phyloP scores from a whole-genome alignment of 2,888 invertebrate genomes.

The Hemistola chrysoprasaria region DNA sequence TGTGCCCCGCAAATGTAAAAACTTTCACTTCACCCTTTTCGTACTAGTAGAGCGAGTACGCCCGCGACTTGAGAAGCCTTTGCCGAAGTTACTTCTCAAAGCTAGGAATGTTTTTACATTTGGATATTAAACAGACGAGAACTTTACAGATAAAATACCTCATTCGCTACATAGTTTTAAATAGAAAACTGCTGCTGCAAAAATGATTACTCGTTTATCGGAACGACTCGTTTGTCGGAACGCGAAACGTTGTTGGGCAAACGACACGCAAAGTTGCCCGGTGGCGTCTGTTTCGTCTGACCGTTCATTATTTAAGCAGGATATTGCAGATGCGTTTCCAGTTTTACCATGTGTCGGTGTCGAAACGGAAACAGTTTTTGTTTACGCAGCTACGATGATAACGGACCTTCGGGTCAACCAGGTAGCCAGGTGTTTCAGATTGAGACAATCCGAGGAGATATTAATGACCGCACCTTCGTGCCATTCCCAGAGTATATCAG shows the following conservation, averaged over 20 bases:
- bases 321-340: constrained; percentile 66
- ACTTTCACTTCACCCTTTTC: constrained; percentile 75
- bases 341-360: constrained; percentile 56
- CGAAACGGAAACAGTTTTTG: constrained; percentile 67
- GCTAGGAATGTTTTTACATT: constrained; percentile 73
- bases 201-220: constrained; percentile 22
- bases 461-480: constrained; percentile 44
- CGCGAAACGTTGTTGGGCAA: constrained; percentile 35
- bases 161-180: constrained; percentile 8
- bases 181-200: constrained; percentile 12
- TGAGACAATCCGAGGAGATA: constrained; percentile 41
- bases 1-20: constrained; percentile 74
- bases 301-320: constrained; percentile 55
- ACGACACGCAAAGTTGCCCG: constrained; percentile 43
- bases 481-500: constrained; percentile 54
- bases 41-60: constrained; percentile 57
- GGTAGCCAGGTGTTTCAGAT: constrained; percentile 60
- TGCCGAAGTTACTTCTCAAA: constrained; percentile 71
- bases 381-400: constrained; percentile 48
- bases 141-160: constrained; percentile 45
- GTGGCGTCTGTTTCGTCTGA: constrained; percentile 41
- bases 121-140: constrained; percentile 58
- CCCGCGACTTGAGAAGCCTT: constrained; percentile 68
- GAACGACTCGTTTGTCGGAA: constrained; percentile 10
- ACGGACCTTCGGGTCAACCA: constrained; percentile 62